Evolutionary conservation across 2,113 vertebrate species (phyloP).

Genomic region (Phylloscopus trochiloides): DNA sequence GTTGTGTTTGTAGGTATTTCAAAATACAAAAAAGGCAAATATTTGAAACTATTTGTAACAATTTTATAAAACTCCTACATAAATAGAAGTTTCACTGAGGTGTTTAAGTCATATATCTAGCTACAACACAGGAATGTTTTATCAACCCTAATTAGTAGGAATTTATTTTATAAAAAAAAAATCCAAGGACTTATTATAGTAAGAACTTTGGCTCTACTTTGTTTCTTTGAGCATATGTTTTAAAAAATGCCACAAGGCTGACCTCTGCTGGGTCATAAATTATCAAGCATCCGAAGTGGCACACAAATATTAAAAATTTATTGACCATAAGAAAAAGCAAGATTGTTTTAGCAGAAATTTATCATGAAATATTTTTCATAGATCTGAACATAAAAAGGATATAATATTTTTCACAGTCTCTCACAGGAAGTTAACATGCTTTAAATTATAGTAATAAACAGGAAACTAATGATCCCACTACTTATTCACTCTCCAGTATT

Average conservation of each 20-base stretch:
- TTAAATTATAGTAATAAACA: not conserved
- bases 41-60: not conserved
- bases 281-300: not conserved
- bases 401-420: not conserved
- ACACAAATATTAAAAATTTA: not conserved
- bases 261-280: conserved; percentile 61
- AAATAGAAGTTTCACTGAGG: not conserved
- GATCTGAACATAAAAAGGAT: not conserved
- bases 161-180: not conserved
- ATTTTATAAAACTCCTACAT: not conserved
- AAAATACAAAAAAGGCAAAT: not conserved
- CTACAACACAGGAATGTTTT: not conserved
- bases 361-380: not conserved
- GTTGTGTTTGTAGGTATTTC: not conserved
- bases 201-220: not conserved
- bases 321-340: not conserved
- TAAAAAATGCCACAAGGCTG: conserved; percentile 34
- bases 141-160: not conserved
- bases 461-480: not conserved
- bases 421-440: not conserved
- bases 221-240: not conserved
- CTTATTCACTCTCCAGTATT: not conserved
- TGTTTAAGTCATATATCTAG: not conserved
- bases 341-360: not conserved
- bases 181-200: not conserved